Evolutionary conservation across 2,113 vertebrate genomes (phyloP).

Genomic region (Perccottus glenii): DNA sequence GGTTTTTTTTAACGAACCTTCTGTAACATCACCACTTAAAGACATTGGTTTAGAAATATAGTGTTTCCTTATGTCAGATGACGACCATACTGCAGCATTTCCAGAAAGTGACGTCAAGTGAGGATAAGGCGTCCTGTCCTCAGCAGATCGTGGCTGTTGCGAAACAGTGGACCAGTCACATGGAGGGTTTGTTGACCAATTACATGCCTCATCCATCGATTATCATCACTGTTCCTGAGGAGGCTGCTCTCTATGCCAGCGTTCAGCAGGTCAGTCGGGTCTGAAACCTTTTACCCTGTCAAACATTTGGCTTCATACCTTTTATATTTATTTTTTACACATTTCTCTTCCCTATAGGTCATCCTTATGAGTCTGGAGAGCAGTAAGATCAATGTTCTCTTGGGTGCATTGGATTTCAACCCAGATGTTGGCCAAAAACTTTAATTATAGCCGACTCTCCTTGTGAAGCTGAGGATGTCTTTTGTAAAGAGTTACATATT

Average conservation of each 20-base stretch:
- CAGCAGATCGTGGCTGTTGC: slow-evolving; percentile 85
- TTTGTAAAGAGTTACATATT: slow-evolving; percentile 66
- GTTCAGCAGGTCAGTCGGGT: slow-evolving; percentile 86
- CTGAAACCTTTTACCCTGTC: too few relatives aligned
- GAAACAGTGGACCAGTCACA: slow-evolving; percentile 79
- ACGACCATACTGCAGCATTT: slow-evolving; percentile 82
- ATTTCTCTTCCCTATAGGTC: slow-evolving; percentile 68
- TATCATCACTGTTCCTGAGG: slow-evolving; percentile 82
- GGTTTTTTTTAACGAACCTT: too few relatives aligned
- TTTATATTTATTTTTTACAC: too few relatives aligned
- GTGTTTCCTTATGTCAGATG: slow-evolving; percentile 73
- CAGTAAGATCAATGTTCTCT: slow-evolving; percentile 79
- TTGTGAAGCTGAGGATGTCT: slow-evolving; percentile 84
- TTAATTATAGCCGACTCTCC: slow-evolving; percentile 82
- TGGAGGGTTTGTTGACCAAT: slow-evolving; percentile 75
- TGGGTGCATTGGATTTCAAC: slow-evolving; percentile 80
- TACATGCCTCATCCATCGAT: slow-evolving; percentile 84
- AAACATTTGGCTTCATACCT: too few relatives aligned
- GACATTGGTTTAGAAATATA: background rate
- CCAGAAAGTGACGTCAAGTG: slow-evolving; percentile 72
- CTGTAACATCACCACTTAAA: too few relatives aligned
- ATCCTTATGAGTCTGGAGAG: slow-evolving; percentile 80
- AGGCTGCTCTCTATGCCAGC: slow-evolving; percentile 87
- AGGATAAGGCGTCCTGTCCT: slow-evolving; percentile 63
- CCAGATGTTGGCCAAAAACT: slow-evolving; percentile 81